phyloP scores from a whole-genome alignment of 92 coral and sea anemone species.

The Virgularia gustaviana region DNA sequence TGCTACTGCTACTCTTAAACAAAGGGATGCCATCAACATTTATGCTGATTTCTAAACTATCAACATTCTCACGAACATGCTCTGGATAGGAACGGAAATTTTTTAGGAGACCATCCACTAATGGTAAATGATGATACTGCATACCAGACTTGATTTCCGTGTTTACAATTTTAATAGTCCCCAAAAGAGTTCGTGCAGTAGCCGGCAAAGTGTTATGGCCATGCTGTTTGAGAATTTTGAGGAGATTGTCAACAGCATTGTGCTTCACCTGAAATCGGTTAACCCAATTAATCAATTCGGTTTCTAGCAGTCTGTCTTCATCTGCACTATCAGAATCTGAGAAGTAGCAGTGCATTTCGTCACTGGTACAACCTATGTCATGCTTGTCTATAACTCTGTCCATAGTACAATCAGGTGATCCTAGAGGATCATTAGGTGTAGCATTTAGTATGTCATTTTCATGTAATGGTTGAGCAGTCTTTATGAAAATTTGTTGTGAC shows the following conservation, averaged over 20 bases:
- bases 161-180: neutral
- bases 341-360: too few relatives aligned
- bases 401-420: too few relatives aligned
- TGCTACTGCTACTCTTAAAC: neutral
- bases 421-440: too few relatives aligned
- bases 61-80: neutral
- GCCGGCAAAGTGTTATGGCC: neutral
- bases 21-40: neutral
- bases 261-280: neutral
- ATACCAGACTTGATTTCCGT: neutral
- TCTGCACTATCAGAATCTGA: neutral
- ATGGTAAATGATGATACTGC: neutral
- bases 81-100: neutral
- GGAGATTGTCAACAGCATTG: conserved; percentile 3
- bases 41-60: neutral
- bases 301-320: too few relatives aligned
- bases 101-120: neutral
- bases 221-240: neutral
- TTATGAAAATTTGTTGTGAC: too few relatives aligned
- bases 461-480: too few relatives aligned
- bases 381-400: too few relatives aligned
- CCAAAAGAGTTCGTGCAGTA: neutral
- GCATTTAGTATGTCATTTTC: too few relatives aligned
- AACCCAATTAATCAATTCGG: neutral
- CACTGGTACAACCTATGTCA: too few relatives aligned